Percentiles rank a stretch among this genome's conserved stretches.
These are phyloP conservation scores for Scytalopus superciliaris DNA, from an alignment of 2,113 vertebrate genomes.

Conservation along the genomic window DNA sequence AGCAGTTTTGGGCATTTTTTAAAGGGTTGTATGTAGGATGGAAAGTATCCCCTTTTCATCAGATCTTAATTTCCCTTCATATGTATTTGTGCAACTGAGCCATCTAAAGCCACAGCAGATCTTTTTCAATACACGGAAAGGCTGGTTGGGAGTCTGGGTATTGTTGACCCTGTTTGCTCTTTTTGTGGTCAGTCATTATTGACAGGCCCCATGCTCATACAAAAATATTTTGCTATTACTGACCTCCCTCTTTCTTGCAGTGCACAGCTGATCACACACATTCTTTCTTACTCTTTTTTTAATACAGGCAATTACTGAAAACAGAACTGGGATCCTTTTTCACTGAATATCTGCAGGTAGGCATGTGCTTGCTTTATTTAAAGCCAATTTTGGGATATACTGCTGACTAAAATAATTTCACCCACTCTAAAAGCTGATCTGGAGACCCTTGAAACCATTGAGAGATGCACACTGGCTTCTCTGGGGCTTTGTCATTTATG, in stretches of 20 bases:
- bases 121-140: neutral
- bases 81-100: neutral
- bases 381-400: neutral
- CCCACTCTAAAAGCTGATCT: neutral
- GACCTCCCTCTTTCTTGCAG: neutral
- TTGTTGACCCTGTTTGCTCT: neutral
- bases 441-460: neutral
- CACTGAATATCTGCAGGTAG: conserved; percentile 92
- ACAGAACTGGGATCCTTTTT: conserved; percentile 97
- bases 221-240: neutral
- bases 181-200: neutral
- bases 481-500: neutral
- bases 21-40: neutral
- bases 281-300: conserved; percentile 9
- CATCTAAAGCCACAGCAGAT: neutral
- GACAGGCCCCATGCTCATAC: neutral
- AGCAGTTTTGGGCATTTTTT: neutral
- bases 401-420: neutral
- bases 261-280: neutral
- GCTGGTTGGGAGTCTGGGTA: neutral
- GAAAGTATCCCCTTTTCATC: neutral
- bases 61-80: neutral
- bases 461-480: neutral
- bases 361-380: conserved; percentile 4
- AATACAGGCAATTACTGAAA: conserved; percentile 89